Evolutionary conservation across 2,113 vertebrate genomes (phyloP).

Genomic region (Halcyon senegalensis): DNA sequence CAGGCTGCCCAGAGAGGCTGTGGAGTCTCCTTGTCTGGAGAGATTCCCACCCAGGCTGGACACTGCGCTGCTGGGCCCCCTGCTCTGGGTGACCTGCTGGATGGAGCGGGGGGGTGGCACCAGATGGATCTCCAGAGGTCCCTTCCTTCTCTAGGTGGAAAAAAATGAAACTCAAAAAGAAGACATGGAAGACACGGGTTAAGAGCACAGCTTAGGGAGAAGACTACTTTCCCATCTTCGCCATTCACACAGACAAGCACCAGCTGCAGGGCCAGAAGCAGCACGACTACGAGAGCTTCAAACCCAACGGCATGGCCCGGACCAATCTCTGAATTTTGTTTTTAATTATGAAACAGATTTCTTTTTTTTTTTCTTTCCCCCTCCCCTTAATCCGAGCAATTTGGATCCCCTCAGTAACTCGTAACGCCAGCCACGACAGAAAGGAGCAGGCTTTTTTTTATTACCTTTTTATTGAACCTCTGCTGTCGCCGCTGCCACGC

Average conservation of each 20-base stretch:
- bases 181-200: accelerated
- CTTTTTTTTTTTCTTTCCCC: neutral
- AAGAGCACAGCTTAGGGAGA: neutral
- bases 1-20: too few species aligned
- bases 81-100: too few species aligned
- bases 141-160: neutral
- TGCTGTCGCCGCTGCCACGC: neutral
- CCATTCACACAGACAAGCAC: neutral
- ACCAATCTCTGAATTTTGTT: neutral
- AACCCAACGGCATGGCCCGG: neutral
- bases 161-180: neutral
- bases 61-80: too few species aligned
- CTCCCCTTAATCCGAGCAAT: neutral
- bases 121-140: too few species aligned
- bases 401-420: neutral
- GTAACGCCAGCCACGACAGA: accelerated
- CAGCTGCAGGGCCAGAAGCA: neutral
- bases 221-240: neutral
- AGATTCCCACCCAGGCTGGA: too few species aligned
- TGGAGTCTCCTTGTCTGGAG: too few species aligned
- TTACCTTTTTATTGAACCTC: neutral
- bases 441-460: neutral
- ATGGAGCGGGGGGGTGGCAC: too few species aligned
- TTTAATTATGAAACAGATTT: neutral
- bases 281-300: neutral